Evolutionary conservation across 2,888 invertebrate genomes (phyloP).

Genomic region (Xestia rhomboidea): DNA sequence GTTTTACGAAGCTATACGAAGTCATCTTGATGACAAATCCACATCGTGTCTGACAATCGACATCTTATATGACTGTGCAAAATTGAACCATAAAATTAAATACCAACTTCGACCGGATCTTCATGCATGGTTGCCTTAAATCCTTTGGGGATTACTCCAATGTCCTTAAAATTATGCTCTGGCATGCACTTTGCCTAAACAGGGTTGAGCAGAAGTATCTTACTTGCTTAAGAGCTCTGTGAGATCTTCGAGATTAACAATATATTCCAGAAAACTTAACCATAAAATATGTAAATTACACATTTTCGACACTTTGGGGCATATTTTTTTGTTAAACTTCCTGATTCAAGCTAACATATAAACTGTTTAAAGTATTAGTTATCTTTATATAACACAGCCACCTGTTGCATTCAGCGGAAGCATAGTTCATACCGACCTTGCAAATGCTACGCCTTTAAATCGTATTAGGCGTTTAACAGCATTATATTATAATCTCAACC

Average conservation of each 20-base stretch:
- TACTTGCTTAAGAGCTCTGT: background rate
- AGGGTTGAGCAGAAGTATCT: background rate
- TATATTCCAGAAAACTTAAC: no score
- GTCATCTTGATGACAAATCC: conserved; percentile 16
- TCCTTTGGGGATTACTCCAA: background rate
- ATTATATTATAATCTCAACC: conserved; percentile 44
- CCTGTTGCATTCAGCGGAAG: conserved; percentile 32
- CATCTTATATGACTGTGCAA: conserved; percentile 5
- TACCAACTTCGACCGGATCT: background rate
- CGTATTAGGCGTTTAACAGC: conserved; percentile 43
- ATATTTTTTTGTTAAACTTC: background rate
- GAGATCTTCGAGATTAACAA: background rate
- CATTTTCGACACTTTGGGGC: background rate
- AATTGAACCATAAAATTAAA: conserved; percentile 5
- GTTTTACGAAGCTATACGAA: background rate
- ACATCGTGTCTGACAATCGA: background rate
- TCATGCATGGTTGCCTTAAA: background rate
- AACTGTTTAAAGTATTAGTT: background rate
- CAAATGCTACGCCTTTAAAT: conserved; percentile 26
- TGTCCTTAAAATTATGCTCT: background rate
- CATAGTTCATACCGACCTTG: conserved; percentile 23
- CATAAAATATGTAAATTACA: no score
- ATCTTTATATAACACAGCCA: conserved; percentile 16
- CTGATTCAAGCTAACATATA: no score
- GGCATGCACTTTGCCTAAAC: background rate